Evolutionary conservation across 2,888 invertebrate species (phyloP), one percentile per base, ranked within the genome.

Genomic region (Cybosia mesomella): DNA sequence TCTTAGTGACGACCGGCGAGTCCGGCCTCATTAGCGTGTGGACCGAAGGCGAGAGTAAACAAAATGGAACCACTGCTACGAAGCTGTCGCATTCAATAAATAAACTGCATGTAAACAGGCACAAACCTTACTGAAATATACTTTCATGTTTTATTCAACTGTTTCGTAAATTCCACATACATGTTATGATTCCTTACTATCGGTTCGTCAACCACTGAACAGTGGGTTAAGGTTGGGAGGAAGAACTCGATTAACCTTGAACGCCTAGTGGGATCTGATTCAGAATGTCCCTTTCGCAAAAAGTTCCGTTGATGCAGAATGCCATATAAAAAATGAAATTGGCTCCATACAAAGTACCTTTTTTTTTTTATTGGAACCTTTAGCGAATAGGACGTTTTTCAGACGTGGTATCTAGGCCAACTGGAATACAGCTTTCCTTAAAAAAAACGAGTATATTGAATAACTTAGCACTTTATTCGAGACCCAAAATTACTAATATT

Each of bases 1-100:
- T 96, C 24, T 87, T 97, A 60, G 86, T 97, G 72, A 97, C 97
- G 13, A 96, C 96, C 24, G 98, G 98, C 5, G 98, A 98, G 91
- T 89, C 95, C n/a, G 97, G 97, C 18, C 89, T 96, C 57, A 81
- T 98, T 15, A 96, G 96, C 81, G 89, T 96, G 57, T 98, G 98
- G 98, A 91, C 92, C 49, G 74, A 32, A 2, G 58, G 57, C 39
- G 73, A 59, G 3, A n/a, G 21, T 13, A 21, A 9, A 11, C 74
- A 59, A 13, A 61, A 3, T 58, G 73, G 59, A 9, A 34, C 58
- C 43, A 36, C 64, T 10, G 36, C 77, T 21, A 67, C 68, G 49
- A 86, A 81, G 67, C 78, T 86, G 1, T 22, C 80, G 36, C 43
- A 67, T 21, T 70, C 86, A 3, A 74, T 84, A 49, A 74, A 79